Evolutionary conservation across 2,888 invertebrate species (phyloP).

Genomic region (Aporophyla lueneburgensis): DNA sequence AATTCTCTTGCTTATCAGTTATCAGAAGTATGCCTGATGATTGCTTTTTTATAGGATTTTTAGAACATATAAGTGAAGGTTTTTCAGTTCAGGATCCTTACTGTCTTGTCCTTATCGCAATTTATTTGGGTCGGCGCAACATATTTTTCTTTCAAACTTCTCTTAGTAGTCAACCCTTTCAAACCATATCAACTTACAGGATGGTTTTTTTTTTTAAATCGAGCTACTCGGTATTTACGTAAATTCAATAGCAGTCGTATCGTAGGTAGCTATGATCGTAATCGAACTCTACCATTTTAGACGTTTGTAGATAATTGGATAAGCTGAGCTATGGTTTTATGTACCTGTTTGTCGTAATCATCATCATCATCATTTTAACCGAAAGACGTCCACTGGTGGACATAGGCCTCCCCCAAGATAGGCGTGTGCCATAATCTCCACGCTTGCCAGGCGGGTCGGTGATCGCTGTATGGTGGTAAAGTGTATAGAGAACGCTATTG

Average conservation of each 20-base stretch:
- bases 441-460: too few relatives aligned
- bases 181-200: too few relatives aligned
- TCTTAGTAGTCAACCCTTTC: not conserved
- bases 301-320: not conserved
- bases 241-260: not conserved
- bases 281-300: not conserved
- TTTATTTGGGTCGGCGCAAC: not conserved
- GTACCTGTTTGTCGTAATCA: too few relatives aligned
- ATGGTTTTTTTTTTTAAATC: too few relatives aligned
- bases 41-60: slow-evolving; percentile 38
- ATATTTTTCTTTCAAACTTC: not conserved
- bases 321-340: too few relatives aligned
- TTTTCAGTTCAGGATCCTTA: not conserved
- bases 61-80: not conserved
- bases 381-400: too few relatives aligned
- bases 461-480: too few relatives aligned
- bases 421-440: too few relatives aligned
- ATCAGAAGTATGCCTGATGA: slow-evolving; percentile 27
- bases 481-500: too few relatives aligned
- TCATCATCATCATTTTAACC: too few relatives aligned
- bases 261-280: not conserved
- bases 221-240: not conserved
- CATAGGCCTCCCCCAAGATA: too few relatives aligned
- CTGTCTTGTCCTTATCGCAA: not conserved
- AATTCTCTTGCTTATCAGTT: slow-evolving; percentile 55